phyloP scores from a whole-genome alignment of 2,113 vertebrate genomes.

The Corvus hawaiiensis region DNA sequence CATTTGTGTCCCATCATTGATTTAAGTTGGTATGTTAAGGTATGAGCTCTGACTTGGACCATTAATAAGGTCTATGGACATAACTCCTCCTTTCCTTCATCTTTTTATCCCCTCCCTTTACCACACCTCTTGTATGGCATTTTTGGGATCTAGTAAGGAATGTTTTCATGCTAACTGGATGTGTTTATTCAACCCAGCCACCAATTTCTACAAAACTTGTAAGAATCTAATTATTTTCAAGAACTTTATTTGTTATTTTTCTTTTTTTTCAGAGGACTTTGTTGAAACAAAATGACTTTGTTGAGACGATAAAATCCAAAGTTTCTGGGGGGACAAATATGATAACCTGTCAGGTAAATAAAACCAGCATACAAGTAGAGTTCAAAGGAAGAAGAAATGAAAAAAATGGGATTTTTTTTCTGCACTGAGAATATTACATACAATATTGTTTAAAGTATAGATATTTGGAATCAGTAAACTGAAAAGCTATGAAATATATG shows the following conservation, averaged over 20 bases:
- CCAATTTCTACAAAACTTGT: background rate
- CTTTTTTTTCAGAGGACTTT: background rate
- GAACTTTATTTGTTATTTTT: background rate
- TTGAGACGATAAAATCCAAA: background rate
- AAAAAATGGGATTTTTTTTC: background rate
- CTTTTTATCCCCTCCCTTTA: background rate
- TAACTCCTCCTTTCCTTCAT: background rate
- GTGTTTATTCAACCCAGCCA: background rate
- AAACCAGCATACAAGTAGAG: background rate
- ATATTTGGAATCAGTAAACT: background rate
- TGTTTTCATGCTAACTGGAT: background rate
- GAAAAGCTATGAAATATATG: background rate
- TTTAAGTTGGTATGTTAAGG: background rate
- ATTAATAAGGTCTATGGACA: background rate
- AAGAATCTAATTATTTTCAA: background rate
- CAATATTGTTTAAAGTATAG: background rate
- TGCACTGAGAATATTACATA: background rate
- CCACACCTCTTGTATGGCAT: background rate
- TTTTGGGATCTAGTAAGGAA: background rate
- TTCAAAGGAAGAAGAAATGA: background rate
- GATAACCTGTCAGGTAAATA: background rate
- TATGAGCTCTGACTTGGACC: background rate
- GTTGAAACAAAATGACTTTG: background rate
- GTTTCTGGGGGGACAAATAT: background rate
- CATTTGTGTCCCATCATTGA: background rate